phyloP scores from a whole-genome alignment of 2,888 invertebrate species.

The Thymelicus sylvestris region DNA sequence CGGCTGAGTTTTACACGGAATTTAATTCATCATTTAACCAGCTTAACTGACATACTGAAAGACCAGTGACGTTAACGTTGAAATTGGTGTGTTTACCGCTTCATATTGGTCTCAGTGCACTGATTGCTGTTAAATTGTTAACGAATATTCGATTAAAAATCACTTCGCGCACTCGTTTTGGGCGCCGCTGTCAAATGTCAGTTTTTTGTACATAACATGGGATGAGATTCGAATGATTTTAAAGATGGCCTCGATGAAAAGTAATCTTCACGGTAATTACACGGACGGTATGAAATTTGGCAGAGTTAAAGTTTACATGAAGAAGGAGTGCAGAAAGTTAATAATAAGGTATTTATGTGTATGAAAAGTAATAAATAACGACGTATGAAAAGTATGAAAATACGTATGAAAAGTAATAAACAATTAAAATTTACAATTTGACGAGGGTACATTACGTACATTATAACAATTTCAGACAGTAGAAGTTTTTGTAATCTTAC shows the following conservation, averaged over 20 bases:
- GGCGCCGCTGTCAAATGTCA: constrained; percentile 17
- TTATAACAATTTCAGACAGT: no score
- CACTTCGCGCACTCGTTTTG: constrained; percentile 31
- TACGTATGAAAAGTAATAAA: no score
- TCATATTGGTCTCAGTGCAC: constrained; percentile 51
- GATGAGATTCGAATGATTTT: not conserved
- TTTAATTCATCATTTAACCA: constrained; percentile 66
- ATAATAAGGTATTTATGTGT: no score
- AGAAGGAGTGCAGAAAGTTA: no score
- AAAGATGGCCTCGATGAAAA: not conserved
- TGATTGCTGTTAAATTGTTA: constrained; percentile 55
- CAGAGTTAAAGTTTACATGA: no score
- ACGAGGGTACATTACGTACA: no score
- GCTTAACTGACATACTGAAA: constrained; percentile 61
- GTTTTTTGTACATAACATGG: not conserved
- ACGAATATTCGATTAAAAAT: constrained; percentile 49
- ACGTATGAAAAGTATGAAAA: no score
- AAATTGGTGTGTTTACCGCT: constrained; percentile 55
- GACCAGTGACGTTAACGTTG: constrained; percentile 55
- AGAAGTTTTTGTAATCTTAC: no score
- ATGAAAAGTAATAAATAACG: no score
- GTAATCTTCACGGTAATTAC: not conserved
- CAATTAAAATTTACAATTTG: no score
- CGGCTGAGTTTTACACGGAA: constrained; percentile 57
- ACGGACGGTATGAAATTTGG: no score